Evolutionary conservation across 2,888 invertebrate species (phyloP).

Genomic region (Phorcus lineatus): DNA sequence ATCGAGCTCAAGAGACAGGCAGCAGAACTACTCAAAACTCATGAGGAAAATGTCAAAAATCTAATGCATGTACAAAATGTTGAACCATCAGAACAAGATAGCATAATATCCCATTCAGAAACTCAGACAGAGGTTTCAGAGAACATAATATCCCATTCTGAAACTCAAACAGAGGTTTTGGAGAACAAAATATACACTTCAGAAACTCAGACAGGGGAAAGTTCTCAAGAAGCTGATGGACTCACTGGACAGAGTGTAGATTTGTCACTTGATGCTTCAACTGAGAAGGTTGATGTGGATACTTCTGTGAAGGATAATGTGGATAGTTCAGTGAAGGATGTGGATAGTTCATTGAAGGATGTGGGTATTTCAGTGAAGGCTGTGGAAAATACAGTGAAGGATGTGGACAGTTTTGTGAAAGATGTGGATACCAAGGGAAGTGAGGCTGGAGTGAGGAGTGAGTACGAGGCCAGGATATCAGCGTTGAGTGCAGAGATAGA

Average conservation of each 20-base stretch:
- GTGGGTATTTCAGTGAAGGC: neutral
- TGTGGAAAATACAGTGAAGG: neutral
- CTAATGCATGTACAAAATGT: neutral
- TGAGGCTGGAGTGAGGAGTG: constrained; percentile 45
- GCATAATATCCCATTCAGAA: too few species aligned
- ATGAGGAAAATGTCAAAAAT: constrained; percentile 8
- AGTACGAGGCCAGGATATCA: constrained; percentile 47
- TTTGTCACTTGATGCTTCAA: too few species aligned
- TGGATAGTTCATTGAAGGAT: neutral
- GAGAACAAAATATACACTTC: too few species aligned
- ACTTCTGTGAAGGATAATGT: neutral
- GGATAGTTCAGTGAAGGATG: neutral
- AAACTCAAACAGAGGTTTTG: too few species aligned
- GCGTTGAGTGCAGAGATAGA: constrained; percentile 44
- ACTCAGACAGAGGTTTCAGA: too few species aligned
- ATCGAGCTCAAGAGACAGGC: constrained; percentile 62
- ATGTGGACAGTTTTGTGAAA: neutral
- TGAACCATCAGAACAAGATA: too few species aligned
- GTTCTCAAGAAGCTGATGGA: too few species aligned
- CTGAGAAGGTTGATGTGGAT: too few species aligned
- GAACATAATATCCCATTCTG: too few species aligned
- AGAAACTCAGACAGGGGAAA: too few species aligned
- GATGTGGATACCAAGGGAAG: neutral
- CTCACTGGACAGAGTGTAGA: too few species aligned
- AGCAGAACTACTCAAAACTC: constrained; percentile 45